phyloP scores from a whole-genome alignment of 2,888 invertebrate genomes.

The Eurois occulta region DNA sequence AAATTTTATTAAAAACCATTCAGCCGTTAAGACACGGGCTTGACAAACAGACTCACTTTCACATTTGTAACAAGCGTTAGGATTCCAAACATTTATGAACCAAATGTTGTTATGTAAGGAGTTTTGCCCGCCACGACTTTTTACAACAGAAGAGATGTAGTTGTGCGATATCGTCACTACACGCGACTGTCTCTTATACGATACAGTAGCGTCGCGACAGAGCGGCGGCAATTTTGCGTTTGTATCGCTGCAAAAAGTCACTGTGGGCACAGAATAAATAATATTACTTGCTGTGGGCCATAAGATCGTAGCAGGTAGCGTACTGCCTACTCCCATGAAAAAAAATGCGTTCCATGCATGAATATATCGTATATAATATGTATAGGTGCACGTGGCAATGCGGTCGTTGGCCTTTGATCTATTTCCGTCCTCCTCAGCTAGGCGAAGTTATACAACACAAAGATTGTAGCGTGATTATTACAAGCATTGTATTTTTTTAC shows the following conservation, averaged over 20 bases:
- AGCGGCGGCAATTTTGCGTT: neutral
- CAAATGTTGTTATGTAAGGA: too few species aligned
- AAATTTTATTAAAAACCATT: too few species aligned
- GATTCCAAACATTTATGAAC: too few species aligned
- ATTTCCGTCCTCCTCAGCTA: slow-evolving; percentile 73
- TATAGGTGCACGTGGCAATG: slow-evolving; percentile 65
- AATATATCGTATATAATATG: neutral
- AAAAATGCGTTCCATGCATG: neutral
- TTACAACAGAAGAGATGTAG: neutral
- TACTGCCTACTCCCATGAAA: neutral
- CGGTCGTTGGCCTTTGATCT: slow-evolving; percentile 78
- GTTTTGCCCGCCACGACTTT: neutral
- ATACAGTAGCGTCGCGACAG: neutral
- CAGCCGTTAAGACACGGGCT: too few species aligned
- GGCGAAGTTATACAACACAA: slow-evolving; percentile 56
- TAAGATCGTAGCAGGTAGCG: neutral
- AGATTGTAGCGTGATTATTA: slow-evolving; percentile 46
- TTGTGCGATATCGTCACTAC: neutral
- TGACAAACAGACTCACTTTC: too few species aligned
- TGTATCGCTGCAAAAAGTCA: neutral
- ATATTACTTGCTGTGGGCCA: neutral
- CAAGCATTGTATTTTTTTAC: slow-evolving; percentile 48
- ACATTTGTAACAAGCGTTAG: too few species aligned
- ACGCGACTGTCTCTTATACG: neutral
- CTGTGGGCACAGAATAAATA: neutral